phyloP scores from a whole-genome alignment of 1,140 invertebrate species.

The Drosophila biarmipes region DNA sequence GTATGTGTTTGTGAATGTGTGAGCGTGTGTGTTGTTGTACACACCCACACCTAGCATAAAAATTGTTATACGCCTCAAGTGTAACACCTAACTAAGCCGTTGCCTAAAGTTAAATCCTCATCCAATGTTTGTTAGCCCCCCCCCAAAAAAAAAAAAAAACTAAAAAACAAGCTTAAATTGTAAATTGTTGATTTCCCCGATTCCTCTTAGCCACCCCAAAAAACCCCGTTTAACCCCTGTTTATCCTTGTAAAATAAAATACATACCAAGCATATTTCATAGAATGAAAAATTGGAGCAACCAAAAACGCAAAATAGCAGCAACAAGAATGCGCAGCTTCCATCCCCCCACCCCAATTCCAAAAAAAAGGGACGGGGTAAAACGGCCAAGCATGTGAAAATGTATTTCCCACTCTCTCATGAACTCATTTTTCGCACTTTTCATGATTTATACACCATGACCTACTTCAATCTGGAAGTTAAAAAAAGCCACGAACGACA shows the following conservation, averaged over 20 bases:
- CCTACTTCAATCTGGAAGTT: slow-evolving; percentile 2
- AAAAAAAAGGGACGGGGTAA: background rate
- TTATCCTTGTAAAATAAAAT: slow-evolving; percentile 27
- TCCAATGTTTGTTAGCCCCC: slow-evolving; percentile 22
- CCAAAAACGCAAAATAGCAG: slow-evolving; percentile 21
- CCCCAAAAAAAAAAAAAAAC: slow-evolving; percentile 9
- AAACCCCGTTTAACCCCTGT: slow-evolving; percentile 19
- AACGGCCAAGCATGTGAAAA: slow-evolving; percentile 1
- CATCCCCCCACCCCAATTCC: background rate
- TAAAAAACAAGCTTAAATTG: slow-evolving; percentile 31
- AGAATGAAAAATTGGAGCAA: slow-evolving; percentile 2
- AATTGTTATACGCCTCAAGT: slow-evolving; percentile 31
- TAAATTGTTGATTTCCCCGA: slow-evolving; percentile 30
- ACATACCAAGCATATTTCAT: slow-evolving; percentile 12
- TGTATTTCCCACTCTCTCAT: background rate
- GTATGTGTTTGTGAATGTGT: slow-evolving; percentile 38
- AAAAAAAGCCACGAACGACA: background rate
- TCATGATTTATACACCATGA: slow-evolving; percentile 2
- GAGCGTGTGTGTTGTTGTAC: slow-evolving; percentile 19
- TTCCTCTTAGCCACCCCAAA: slow-evolving; percentile 3
- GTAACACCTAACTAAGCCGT: slow-evolving; percentile 40
- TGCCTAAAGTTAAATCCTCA: slow-evolving; percentile 29
- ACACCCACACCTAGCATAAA: slow-evolving; percentile 34
- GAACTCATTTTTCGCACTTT: background rate
- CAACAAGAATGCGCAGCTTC: slow-evolving; percentile 22